A percentile compares a stretch with the other conserved stretches of the same genome.
Evolutionary conservation across 1,140 invertebrate genomes (phyloP).

Genomic region (Adelges cooleyi): DNA sequence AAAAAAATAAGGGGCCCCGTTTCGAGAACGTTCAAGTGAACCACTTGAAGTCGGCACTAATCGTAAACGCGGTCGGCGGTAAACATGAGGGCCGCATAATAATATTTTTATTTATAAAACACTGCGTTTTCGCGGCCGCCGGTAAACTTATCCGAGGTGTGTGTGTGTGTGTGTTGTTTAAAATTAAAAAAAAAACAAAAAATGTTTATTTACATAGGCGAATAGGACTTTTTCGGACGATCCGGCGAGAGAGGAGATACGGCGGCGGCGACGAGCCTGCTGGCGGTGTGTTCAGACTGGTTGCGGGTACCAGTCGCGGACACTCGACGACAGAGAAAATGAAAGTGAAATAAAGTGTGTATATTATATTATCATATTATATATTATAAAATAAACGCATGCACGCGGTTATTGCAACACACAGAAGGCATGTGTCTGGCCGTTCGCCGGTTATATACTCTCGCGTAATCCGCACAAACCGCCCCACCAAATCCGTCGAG

Average conservation of each 20-base stretch:
- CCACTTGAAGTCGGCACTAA: background rate
- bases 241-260: background rate
- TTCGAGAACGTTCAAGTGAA: too few species aligned
- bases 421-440: conserved; percentile 14
- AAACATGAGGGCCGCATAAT: background rate
- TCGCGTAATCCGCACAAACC: conserved; percentile 18
- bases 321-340: conserved; percentile 23
- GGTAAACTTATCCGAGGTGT: background rate
- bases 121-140: background rate
- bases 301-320: background rate
- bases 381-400: conserved; percentile 22
- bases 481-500: background rate
- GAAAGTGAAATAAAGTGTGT: conserved; percentile 26
- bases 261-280: background rate
- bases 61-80: background rate
- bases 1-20: too few species aligned
- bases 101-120: background rate
- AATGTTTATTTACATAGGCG: too few species aligned
- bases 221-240: too few species aligned
- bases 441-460: conserved; percentile 21
- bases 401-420: conserved; percentile 23
- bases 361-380: too few species aligned
- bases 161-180: too few species aligned
- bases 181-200: too few species aligned
- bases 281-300: conserved; percentile 18